Percentiles rank a stretch among this genome's conserved stretches.
phyloP scores from a whole-genome alignment of 2,113 vertebrate genomes.

The Tapirus terrestris region DNA sequence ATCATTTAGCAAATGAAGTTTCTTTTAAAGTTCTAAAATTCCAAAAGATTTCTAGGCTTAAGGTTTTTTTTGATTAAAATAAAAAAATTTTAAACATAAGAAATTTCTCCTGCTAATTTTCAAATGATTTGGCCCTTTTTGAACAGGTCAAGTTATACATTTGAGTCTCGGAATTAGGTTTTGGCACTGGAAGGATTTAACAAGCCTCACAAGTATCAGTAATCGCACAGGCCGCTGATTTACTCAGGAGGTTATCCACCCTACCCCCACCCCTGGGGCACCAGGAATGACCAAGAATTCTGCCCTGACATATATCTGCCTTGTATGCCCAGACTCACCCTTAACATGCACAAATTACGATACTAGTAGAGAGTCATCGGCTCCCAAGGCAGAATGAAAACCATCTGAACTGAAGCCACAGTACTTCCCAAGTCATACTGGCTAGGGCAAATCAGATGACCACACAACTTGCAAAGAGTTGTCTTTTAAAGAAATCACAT shows the following conservation, averaged over 20 bases:
- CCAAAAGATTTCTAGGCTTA: not conserved
- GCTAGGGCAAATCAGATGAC: not conserved
- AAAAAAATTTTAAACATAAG: not conserved
- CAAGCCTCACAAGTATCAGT: not conserved
- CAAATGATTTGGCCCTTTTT: not conserved
- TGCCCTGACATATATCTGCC: not conserved
- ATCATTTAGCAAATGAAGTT: not conserved
- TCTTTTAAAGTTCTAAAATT: not conserved
- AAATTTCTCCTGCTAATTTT: not conserved
- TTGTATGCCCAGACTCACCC: not conserved
- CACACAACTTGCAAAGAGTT: not conserved
- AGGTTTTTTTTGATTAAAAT: not conserved
- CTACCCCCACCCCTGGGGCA: rapidly evolving
- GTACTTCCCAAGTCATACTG: not conserved
- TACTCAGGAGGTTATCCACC: too few species aligned
- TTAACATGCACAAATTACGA: not conserved
- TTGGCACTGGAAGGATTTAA: not conserved
- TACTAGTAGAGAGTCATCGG: not conserved
- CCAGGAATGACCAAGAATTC: not conserved
- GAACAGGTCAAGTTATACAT: not conserved
- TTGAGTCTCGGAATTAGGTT: not conserved
- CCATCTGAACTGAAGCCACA: not conserved
- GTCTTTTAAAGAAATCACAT: not conserved
- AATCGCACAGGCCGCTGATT: not conserved
- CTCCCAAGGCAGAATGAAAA: not conserved